A percentile compares a stretch with the other conserved stretches of the same genome.
phyloP scores from a whole-genome alignment of 2,113 vertebrate species.

The Channa maculata region DNA sequence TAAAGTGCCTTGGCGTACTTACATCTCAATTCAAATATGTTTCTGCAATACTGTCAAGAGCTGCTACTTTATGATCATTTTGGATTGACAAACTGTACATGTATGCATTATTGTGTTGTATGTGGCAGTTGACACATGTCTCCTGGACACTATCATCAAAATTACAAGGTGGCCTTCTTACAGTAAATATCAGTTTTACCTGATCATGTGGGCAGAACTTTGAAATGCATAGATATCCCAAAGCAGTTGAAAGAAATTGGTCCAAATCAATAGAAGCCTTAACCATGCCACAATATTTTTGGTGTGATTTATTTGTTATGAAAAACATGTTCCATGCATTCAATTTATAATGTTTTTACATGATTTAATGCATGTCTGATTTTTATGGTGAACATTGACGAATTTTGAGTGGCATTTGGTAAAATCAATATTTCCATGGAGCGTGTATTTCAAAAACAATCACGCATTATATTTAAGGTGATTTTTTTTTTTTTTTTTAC shows the following conservation, averaged over 20 bases:
- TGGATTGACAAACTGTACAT: neutral
- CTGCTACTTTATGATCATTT: slow-evolving; percentile 20
- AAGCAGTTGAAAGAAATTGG: neutral
- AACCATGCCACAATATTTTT: neutral
- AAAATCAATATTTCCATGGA: neutral
- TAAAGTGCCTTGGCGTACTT: slow-evolving; percentile 33
- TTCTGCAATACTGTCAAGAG: slow-evolving; percentile 22
- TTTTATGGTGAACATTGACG: neutral
- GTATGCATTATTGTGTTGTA: no score
- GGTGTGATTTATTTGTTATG: neutral
- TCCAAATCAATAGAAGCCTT: slow-evolving; percentile 11
- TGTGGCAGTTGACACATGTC: neutral
- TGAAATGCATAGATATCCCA: neutral
- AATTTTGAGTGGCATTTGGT: neutral
- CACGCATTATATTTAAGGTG: neutral
- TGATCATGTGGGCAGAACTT: neutral
- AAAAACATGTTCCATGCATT: neutral
- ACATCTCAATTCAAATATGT: slow-evolving; percentile 23
- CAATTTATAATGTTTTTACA: neutral
- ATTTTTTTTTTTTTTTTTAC: neutral
- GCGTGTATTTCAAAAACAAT: neutral
- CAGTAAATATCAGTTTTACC: neutral
- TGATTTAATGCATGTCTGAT: slow-evolving; percentile 7
- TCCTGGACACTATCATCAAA: no score
- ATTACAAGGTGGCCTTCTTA: neutral